These are phyloP conservation scores for Istiophorus platypterus DNA, from an alignment of 2,113 vertebrate genomes.

Conservation along the genomic window DNA sequence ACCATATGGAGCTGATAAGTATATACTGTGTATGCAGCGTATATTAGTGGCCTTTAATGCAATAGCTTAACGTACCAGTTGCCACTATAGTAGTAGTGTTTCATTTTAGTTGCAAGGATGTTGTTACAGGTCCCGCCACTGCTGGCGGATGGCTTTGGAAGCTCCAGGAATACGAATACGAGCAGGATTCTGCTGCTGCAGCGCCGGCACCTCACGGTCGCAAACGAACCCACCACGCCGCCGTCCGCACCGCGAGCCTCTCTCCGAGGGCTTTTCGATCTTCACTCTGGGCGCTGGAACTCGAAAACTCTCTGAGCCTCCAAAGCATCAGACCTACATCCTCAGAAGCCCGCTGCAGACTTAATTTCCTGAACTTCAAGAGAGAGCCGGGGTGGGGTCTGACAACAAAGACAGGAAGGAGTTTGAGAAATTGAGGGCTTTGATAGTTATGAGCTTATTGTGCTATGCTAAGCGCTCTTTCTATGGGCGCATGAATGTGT, in stretches of 20 bases:
- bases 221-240: too few species aligned
- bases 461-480: constrained; percentile 54
- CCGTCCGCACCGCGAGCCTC: not conserved
- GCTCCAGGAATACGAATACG: not conserved
- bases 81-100: too few species aligned
- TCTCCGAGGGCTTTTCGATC: not conserved
- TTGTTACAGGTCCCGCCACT: too few species aligned
- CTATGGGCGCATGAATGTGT: constrained; percentile 49
- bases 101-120: too few species aligned
- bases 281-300: not conserved
- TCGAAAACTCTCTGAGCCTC: not conserved
- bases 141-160: too few species aligned
- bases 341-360: not conserved
- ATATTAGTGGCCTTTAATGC: too few species aligned
- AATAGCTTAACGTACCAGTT: too few species aligned
- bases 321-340: not conserved
- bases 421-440: constrained; percentile 67
- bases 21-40: too few species aligned
- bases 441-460: constrained; percentile 71
- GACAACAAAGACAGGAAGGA: constrained; percentile 76
- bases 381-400: constrained; percentile 35
- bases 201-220: not conserved
- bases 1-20: too few species aligned
- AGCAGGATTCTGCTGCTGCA: not conserved
- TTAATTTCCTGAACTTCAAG: constrained; percentile 79